These are phyloP conservation scores for Luperina nickerlii DNA, from an alignment of 2,888 invertebrate genomes.

Conservation along the genomic window DNA sequence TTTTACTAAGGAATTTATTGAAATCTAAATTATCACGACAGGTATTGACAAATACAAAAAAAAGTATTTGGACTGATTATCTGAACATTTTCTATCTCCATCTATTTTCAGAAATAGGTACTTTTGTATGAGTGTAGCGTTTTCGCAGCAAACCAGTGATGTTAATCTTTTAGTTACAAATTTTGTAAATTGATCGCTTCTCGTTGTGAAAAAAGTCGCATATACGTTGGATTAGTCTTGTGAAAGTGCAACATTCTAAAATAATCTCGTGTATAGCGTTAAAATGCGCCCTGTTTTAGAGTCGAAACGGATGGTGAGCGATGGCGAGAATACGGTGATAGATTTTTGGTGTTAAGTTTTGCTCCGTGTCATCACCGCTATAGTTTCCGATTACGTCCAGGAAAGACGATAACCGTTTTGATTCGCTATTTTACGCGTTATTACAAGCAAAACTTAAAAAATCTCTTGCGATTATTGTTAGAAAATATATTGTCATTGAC, in stretches of 20 bases:
- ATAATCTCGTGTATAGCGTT: conserved; percentile 87
- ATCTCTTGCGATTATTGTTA: conserved; percentile 85
- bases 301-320: conserved; percentile 90
- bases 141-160: conserved; percentile 92
- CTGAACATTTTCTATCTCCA: conserved; percentile 91
- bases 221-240: conserved; percentile 85
- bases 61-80: conserved; percentile 78
- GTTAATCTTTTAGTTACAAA: conserved; percentile 91
- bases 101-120: conserved; percentile 93
- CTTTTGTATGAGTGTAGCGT: conserved; percentile 91
- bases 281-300: conserved; percentile 90
- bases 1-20: conserved; percentile 8
- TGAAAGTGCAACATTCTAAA: conserved; percentile 88
- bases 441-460: conserved; percentile 81
- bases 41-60: conserved; percentile 46
- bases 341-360: conserved; percentile 91
- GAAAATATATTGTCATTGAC: conserved; percentile 90
- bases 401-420: conserved; percentile 83
- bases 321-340: conserved; percentile 91
- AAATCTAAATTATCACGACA: background rate
- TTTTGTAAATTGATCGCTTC: conserved; percentile 90
- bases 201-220: conserved; percentile 83
- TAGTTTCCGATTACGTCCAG: conserved; percentile 85
- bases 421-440: conserved; percentile 85
- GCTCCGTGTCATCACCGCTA: conserved; percentile 89